Base-by-base conservation (phyloP, 2,888 invertebrate species). In the Parnassius orleans region DNA sequence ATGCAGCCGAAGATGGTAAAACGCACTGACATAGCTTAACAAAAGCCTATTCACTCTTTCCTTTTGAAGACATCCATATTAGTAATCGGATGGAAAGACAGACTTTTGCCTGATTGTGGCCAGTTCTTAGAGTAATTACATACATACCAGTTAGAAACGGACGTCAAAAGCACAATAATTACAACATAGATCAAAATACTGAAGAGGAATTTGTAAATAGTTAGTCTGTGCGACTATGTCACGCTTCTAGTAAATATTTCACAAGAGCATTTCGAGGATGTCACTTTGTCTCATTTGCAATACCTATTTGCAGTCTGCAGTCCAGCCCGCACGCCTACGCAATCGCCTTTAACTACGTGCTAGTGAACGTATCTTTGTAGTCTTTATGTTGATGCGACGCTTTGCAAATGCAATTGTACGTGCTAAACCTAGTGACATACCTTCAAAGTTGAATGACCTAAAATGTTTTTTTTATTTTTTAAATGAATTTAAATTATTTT, bases 191-290 rank as follows among this genome's bases (percentile, higher is more conserved):
- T 33, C 33, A 33, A 33, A 33, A 33, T 3, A 33, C 48, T 14
- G 10, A n/a, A 1, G 47, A 53, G 15, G 48, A 12, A 33, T 61
- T 51, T 52, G 51, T 9, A 14, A 33, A 43, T 51, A 46, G 33
- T 48, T 61, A 56, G 33, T 53, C 43, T 57, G 42, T 57, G 42
- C 12, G 19, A 5, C 55, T 10, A 19, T 50, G 19, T 60, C 60
- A 51, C 55, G 50, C 46, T 33, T n/a, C 52, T 19, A 24, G 52
- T 58, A 60, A 52, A 59, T 50, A 60, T 65, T 66, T 66, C 59
- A 51, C 60, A 60, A 60, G 12, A 12, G 10, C 52, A 10, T 47
- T 33, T 55, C 42, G 55, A 54, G 63, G 58, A 58, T 58, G 58
- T 61, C 60, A 51, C 60, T 50, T n/a, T 12, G 57, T 53, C 51